Evolutionary conservation across 2,797 vertebrate genomes (phyloP), one percentile per base, ranked within the genome.

Genomic region (Picus viridis): DNA sequence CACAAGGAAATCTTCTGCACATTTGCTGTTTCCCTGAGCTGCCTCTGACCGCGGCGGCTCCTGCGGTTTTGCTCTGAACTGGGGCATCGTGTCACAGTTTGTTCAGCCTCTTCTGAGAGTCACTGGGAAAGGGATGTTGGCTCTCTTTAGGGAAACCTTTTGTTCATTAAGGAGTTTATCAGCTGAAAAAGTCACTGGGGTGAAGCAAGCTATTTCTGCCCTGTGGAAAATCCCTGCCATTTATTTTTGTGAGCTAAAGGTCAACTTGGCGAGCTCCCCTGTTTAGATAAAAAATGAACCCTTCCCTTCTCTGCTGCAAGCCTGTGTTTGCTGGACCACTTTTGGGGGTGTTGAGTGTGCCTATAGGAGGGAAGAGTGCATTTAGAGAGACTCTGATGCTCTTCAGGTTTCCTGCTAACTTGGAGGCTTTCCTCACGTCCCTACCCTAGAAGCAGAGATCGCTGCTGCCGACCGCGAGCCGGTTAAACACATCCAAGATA

Each of bases 1-100:
- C 2, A 0, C 5, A 0, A 30, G 56, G 43, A 34, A 5, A 54
- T 24, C 56, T 59, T 53, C 26, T 29, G 49, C 11, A 2, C 0
- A 0, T 6, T 16, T 73, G 12, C 79, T 0, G 29, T 5, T 61
- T 62, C 72, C 89, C 54, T 15, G 30, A 61, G 61, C 75, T 29
- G 81, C 71, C n/a, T n/a, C 57, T 15, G 43, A 20, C n/a, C 16
- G 20, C 51, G 7, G 39, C 2, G 1, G 47, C 79, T 69, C 68
- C 76, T 20, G 53, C 0, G 4, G 56, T 19, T 74, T 59, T 8
- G 30, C 30, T 58, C 30, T 5, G 30, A 36, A 4, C 49, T 4
- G 64, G 30, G 62, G 9, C 41, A 2, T 5, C 1, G 3, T 23
- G 73, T 39, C 43, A 24, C 3, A 1, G 2, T 10, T 7, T 10